A percentile compares a stretch with the other conserved stretches of the same genome.
Evolutionary conservation across 2,888 invertebrate genomes (phyloP).

Genomic region (Ochlodes sylvanus): DNA sequence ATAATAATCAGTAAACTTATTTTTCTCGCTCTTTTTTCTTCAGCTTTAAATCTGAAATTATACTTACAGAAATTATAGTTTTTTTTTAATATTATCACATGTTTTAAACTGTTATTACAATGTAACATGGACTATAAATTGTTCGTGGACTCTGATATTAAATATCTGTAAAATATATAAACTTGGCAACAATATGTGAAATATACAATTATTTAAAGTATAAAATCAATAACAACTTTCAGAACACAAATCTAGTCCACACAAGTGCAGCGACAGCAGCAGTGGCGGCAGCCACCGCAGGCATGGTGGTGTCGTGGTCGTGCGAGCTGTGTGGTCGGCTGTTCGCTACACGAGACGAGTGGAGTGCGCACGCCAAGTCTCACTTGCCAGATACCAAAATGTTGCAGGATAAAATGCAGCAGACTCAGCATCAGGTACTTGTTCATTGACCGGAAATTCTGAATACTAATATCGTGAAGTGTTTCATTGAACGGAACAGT

Average conservation of each 20-base stretch:
- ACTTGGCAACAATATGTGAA: too few species aligned
- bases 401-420: conserved; percentile 78
- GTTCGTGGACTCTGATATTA: too few species aligned
- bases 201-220: too few species aligned
- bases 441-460: not conserved
- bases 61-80: too few species aligned
- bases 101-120: too few species aligned
- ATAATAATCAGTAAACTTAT: too few species aligned
- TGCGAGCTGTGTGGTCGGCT: conserved; percentile 90
- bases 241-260: conserved; percentile 80
- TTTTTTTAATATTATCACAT: too few species aligned
- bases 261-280: conserved; percentile 79
- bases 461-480: too few species aligned
- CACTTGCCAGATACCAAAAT: conserved; percentile 86
- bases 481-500: too few species aligned
- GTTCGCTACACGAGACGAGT: conserved; percentile 90
- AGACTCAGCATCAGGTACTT: conserved; percentile 74
- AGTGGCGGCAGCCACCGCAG: conserved; percentile 76
- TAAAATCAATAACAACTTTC: conserved; percentile 35
- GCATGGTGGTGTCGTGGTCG: conserved; percentile 88
- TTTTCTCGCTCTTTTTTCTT: not conserved
- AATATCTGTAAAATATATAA: too few species aligned
- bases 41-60: too few species aligned
- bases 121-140: too few species aligned
- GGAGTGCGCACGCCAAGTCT: conserved; percentile 90